These are phyloP conservation scores for Enteromius radiatus DNA, from an alignment of 2,797 vertebrate genomes.

Conservation along the genomic window DNA sequence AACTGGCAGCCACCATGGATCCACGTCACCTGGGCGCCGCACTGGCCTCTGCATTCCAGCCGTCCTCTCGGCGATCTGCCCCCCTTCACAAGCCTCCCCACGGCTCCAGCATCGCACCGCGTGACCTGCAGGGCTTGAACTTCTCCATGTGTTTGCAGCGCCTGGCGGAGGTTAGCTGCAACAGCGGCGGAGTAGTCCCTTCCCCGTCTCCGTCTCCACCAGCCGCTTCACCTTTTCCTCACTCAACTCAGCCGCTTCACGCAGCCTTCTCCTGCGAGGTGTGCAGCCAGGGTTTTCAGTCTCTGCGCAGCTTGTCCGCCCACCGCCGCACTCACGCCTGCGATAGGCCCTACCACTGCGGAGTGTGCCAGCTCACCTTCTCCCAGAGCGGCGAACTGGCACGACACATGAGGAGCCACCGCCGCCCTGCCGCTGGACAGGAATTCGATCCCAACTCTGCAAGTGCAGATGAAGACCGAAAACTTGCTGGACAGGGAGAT, in stretches of 20 bases:
- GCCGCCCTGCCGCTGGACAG: slow-evolving; percentile 63
- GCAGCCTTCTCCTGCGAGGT: slow-evolving; percentile 74
- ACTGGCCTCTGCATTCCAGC: slow-evolving; percentile 74
- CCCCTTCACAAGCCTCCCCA: slow-evolving; percentile 63
- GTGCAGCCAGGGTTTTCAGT: slow-evolving; percentile 82
- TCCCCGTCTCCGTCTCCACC: slow-evolving; percentile 77
- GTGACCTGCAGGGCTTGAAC: slow-evolving; percentile 72
- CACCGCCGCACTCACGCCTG: slow-evolving; percentile 83
- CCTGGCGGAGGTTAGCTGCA: slow-evolving; percentile 73
- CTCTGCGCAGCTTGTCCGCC: slow-evolving; percentile 80
- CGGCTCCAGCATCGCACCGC: slow-evolving; percentile 40
- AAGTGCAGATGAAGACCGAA: slow-evolving; percentile 61
- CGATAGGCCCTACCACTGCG: slow-evolving; percentile 79
- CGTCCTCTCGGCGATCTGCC: slow-evolving; percentile 58
- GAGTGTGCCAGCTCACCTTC: slow-evolving; percentile 78
- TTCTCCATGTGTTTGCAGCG: slow-evolving; percentile 79
- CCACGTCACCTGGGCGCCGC: slow-evolving; percentile 74
- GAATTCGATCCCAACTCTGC: slow-evolving; percentile 65
- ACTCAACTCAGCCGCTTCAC: slow-evolving; percentile 53
- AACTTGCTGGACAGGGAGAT: slow-evolving; percentile 63
- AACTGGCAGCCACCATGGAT: slow-evolving; percentile 70
- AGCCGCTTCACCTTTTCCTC: slow-evolving; percentile 74
- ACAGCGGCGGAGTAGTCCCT: slow-evolving; percentile 63
- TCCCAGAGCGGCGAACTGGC: slow-evolving; percentile 80
- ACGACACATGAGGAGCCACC: slow-evolving; percentile 80